Conservation (phyloP, 2,797 vertebrate genomes). For the Enteromius mattozi region DNA sequence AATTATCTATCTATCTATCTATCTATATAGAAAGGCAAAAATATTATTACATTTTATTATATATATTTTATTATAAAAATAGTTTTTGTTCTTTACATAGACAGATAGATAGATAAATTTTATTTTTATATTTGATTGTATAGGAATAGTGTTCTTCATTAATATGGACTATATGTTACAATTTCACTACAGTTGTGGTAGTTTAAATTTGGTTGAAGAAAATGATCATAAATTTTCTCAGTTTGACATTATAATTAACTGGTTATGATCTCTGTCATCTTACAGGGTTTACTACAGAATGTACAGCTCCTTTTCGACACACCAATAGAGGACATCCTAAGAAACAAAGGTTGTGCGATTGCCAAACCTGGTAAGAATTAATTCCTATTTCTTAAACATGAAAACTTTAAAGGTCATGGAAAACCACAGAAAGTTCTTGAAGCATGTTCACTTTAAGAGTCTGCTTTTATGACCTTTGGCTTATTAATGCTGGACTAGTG, state of each 20-base stretch:
- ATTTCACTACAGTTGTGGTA: neutral
- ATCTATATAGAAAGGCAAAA: no score
- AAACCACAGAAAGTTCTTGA: neutral
- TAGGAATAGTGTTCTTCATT: neutral
- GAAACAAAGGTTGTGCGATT: slow-evolving; percentile 87
- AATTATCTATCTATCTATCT: neutral
- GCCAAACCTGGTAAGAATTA: slow-evolving; percentile 83
- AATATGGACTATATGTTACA: neutral
- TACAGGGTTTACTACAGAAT: slow-evolving; percentile 94
- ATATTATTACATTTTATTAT: no score
- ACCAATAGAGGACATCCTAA: slow-evolving; percentile 87
- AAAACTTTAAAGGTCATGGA: neutral
- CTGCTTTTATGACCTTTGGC: neutral
- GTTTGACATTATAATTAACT: neutral
- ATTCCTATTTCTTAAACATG: neutral
- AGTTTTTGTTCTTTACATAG: no score
- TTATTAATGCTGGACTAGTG: neutral
- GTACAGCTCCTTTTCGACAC: slow-evolving; percentile 88
- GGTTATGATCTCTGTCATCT: slow-evolving; percentile 40
- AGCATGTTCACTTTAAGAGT: neutral
- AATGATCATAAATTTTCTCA: neutral
- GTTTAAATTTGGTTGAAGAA: neutral
- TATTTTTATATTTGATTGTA: no score
- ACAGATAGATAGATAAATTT: no score
- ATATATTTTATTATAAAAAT: neutral